Evolutionary conservation across 2,797 vertebrate genomes (phyloP).

Genomic region (Microctenopoma stevenorrisi): DNA sequence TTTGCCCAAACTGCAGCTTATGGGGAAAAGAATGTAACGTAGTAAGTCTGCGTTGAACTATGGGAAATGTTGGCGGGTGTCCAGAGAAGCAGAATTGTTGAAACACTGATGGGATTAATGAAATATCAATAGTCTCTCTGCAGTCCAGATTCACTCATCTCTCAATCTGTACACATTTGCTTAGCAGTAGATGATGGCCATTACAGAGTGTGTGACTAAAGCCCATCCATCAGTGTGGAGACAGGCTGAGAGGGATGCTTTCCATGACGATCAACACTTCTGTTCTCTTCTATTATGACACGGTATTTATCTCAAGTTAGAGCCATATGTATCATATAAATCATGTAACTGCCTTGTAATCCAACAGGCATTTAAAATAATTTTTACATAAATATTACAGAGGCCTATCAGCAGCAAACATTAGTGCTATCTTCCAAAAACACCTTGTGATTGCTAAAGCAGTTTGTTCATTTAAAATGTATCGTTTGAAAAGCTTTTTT

Average conservation of each 20-base stretch:
- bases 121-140: conserved; percentile 39
- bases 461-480: too few relatives aligned
- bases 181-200: conserved; percentile 35
- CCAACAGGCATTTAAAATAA: background rate
- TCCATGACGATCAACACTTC: background rate
- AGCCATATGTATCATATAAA: background rate
- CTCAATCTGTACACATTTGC: conserved; percentile 40
- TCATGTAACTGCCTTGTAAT: background rate
- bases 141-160: conserved; percentile 36
- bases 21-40: conserved; percentile 16
- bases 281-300: background rate
- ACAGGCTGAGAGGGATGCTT: background rate
- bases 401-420: too few relatives aligned
- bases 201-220: conserved; percentile 15
- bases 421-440: too few relatives aligned
- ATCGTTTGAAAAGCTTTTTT: too few relatives aligned
- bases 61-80: conserved; percentile 36
- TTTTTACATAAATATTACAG: too few relatives aligned
- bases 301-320: background rate
- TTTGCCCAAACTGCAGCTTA: conserved; percentile 2
- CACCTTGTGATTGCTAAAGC: too few relatives aligned
- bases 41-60: conserved; percentile 28
- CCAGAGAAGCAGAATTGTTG: conserved; percentile 39
- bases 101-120: conserved; percentile 57
- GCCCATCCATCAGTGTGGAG: conserved; percentile 26